A percentile compares a stretch with the other conserved stretches of the same genome.
Evolutionary conservation across 2,888 invertebrate genomes (phyloP).

Genomic region (Baronia brevicornis): DNA sequence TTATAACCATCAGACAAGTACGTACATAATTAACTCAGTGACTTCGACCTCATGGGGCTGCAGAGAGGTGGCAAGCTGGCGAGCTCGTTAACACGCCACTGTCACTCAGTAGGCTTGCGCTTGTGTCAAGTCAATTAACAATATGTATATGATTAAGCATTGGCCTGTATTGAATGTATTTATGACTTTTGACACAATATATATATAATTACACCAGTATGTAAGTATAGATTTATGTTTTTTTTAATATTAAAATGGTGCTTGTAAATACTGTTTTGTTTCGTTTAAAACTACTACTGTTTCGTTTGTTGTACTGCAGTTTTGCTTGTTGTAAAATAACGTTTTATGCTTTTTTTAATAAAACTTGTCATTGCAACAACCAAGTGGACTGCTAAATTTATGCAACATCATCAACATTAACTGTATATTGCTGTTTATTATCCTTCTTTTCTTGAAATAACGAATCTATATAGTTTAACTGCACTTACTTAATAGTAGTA

Average conservation of each 20-base stretch:
- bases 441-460: too few relatives aligned
- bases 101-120: constrained; percentile 31
- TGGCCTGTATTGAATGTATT: constrained; percentile 3
- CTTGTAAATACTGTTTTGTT: neutral
- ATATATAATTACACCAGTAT: neutral
- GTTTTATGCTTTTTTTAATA: too few relatives aligned
- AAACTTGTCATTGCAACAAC: too few relatives aligned
- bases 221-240: too few relatives aligned
- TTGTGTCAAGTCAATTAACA: constrained; percentile 50
- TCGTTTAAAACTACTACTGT: too few relatives aligned
- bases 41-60: constrained; percentile 29
- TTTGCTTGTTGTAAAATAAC: too few relatives aligned
- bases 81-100: constrained; percentile 21
- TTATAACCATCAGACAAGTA: constrained; percentile 7
- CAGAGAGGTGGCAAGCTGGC: constrained; percentile 25
- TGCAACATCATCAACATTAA: too few relatives aligned
- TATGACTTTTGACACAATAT: neutral
- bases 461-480: too few relatives aligned
- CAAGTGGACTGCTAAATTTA: too few relatives aligned
- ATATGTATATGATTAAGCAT: constrained; percentile 27
- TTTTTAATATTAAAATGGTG: neutral
- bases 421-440: too few relatives aligned
- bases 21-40: constrained; percentile 26
- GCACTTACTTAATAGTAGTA: too few relatives aligned
- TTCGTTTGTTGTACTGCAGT: too few relatives aligned